Conservation (phyloP, 1,140 invertebrate species). For the Cryptotermes secundus region DNA sequence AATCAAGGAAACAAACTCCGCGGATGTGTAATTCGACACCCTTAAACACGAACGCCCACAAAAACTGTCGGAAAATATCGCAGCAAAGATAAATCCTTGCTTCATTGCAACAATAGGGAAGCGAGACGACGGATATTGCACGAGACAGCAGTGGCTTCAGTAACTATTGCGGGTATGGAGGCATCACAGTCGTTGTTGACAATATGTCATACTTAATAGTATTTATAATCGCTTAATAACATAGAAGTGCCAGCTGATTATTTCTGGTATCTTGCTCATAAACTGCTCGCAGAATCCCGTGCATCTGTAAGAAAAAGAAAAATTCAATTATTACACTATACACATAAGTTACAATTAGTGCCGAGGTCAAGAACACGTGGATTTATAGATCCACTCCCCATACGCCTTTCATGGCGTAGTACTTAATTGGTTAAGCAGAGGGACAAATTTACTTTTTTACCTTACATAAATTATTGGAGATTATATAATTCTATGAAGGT, state of each 20-base stretch:
- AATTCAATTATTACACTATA: neutral
- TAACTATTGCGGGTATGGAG: constrained; percentile 2
- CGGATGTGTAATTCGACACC: neutral
- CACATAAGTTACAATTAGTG: too few species aligned
- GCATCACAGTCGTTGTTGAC: constrained; percentile 34
- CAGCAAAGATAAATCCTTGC: neutral
- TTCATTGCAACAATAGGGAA: neutral
- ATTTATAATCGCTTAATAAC: neutral
- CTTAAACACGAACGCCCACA: neutral
- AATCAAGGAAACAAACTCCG: neutral
- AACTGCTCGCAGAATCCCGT: neutral
- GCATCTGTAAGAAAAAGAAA: constrained; percentile 17
- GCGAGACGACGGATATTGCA: neutral
- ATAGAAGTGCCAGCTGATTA: neutral
- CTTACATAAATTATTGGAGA: too few species aligned
- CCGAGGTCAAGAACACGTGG: too few species aligned
- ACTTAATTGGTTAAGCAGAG: too few species aligned
- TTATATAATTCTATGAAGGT: too few species aligned
- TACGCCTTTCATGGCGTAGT: too few species aligned
- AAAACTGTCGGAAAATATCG: neutral
- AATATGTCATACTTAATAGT: constrained; percentile 35
- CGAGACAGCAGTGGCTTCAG: neutral
- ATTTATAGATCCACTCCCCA: too few species aligned
- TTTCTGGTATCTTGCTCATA: constrained; percentile 19
- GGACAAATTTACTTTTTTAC: too few species aligned